Evolutionary conservation across 2,113 vertebrate genomes (phyloP), one percentile per base, ranked within the genome.

Genomic region (Carassius auratus): DNA sequence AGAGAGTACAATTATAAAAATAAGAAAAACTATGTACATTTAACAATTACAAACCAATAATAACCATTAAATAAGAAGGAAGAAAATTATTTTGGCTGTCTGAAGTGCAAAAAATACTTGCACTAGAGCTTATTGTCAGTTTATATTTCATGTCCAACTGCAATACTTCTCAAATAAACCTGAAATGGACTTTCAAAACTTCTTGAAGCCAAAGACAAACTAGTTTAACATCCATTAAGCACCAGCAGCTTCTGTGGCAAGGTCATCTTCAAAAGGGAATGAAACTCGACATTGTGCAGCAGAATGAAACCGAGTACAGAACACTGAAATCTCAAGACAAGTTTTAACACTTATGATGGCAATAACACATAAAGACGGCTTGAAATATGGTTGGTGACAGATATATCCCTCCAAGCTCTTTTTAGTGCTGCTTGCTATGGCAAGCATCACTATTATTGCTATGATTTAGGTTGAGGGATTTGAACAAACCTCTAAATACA

Each of bases 91-190:
- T 30, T 30, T 30, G 6, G 13, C 62, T 69, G 15, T 69, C 30
- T 36, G 7, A 45, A 5, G 9, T 45, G 19, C 19, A 42, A 10
- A 42, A 45, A 45, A 38, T 30, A 73, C 69, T 38, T 45, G 42
- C 42, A 45, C 52, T 52, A 55, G 52, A 55, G 15, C 15, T 55
- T 55, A 57, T 21, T 21, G 17, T 21, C 21, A n/a, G n/a, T n/a
- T n/a, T 12, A 73, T 73, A n/a, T n/a, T 45, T 74, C 38, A 10
- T 19, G 36, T 19, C 1, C 36, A 36, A 38, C 15, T 3, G 30
- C 76, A 61, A 36, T 12, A 21, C 61, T 78, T 61, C 21, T 59
- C 19, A 69, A 75, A 85, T 78, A 78, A 88, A 91, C 83, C 84
- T 88, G 90, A 92, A 78, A 38, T 14, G 52, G 30, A 78, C 76